Percentiles rank a stretch among this genome's conserved stretches.
These are phyloP conservation scores for Melinaea marsaeus DNA, from an alignment of 2,888 invertebrate genomes.

Conservation along the genomic window DNA sequence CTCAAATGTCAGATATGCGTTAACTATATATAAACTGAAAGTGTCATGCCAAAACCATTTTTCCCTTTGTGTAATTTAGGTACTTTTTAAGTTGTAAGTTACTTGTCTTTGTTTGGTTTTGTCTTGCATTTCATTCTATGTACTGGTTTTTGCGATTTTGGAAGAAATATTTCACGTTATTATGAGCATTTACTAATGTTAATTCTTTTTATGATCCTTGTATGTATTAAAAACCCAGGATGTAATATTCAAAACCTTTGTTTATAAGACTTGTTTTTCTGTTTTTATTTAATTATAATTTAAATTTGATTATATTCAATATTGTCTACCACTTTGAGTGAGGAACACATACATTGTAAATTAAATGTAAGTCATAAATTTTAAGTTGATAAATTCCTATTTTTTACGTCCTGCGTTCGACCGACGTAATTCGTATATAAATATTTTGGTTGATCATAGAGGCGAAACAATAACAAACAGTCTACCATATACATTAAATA, in stretches of 20 bases:
- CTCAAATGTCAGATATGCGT: conserved; percentile 40
- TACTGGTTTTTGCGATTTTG: conserved; percentile 62
- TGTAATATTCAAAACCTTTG: no score
- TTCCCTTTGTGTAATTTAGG: conserved; percentile 15
- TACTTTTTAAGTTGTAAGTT: conserved; percentile 41
- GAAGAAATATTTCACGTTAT: conserved; percentile 64
- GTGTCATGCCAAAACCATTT: no score
- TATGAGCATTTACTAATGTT: conserved; percentile 25
- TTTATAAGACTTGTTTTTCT: no score
- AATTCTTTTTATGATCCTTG: no score
- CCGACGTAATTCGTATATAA: conserved; percentile 12
- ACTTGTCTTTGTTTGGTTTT: conserved; percentile 50
- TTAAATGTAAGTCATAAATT: conserved; percentile 20
- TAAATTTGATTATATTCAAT: no score
- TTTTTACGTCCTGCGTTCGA: no score
- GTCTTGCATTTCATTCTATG: conserved; percentile 46
- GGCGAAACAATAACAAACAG: conserved; percentile 23
- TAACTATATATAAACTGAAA: no score
- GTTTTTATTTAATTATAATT: no score
- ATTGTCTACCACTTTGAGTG: no score
- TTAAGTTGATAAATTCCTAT: no score
- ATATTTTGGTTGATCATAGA: conserved; percentile 22
- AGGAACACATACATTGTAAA: no score
- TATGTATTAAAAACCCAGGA: no score
- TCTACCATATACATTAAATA: neutral